Percentiles rank a stretch among this genome's conserved stretches.
These are phyloP conservation scores for Parapsyche elsis DNA, from an alignment of 1,140 invertebrate genomes.

Conservation along the genomic window DNA sequence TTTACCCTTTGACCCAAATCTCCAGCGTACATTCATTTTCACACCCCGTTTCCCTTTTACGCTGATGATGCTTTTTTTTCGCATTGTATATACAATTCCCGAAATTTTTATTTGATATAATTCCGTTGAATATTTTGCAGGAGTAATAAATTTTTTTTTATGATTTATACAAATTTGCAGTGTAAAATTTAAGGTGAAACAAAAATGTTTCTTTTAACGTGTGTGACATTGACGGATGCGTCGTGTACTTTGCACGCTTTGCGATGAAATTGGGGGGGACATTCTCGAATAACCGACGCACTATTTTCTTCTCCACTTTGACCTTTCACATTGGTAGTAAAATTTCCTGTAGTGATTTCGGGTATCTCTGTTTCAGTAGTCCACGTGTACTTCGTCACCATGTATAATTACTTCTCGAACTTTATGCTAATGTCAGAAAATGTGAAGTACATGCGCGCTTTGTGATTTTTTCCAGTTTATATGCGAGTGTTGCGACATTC, in stretches of 20 bases:
- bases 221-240: no score
- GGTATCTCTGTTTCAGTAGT: no score
- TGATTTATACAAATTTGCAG: not conserved
- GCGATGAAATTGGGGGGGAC: no score
- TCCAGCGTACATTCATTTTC: constrained; percentile 14
- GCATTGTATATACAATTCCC: not conserved
- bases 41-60: constrained; percentile 22
- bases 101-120: not conserved
- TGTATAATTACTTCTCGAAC: not conserved
- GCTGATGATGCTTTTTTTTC: not conserved
- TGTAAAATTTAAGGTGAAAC: no score
- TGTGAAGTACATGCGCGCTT: not conserved
- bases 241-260: no score
- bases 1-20: constrained; percentile 30
- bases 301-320: no score
- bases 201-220: no score
- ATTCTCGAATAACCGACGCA: no score
- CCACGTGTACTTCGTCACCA: no score
- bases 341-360: no score
- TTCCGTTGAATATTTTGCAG: not conserved
- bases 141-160: not conserved
- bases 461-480: not conserved
- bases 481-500: constrained; percentile 12
- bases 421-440: not conserved
- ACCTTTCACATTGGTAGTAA: no score